Conservation (phyloP, 1,140 invertebrate genomes). For the Lasioglossum albipes region DNA sequence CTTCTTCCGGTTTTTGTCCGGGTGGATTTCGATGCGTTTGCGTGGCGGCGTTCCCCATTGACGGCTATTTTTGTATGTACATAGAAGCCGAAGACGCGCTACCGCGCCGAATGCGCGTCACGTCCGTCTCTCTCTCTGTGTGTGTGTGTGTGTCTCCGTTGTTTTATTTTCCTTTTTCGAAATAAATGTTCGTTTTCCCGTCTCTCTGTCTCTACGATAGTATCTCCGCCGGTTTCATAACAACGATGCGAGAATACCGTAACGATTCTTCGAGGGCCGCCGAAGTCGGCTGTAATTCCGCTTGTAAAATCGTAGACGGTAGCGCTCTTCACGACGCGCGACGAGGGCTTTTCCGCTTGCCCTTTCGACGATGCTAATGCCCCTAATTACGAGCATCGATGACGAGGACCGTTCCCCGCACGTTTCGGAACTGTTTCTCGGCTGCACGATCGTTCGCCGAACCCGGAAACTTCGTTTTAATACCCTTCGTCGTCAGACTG, state of each 20-base stretch:
- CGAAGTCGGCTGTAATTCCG: constrained; percentile 11
- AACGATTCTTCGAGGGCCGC: constrained; percentile 21
- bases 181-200: constrained; percentile 43
- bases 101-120: constrained; percentile 67
- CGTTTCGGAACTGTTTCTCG: constrained; percentile 7
- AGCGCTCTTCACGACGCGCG: not conserved
- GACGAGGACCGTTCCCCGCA: not conserved
- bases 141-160: constrained; percentile 17
- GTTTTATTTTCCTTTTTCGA: constrained; percentile 14
- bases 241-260: constrained; percentile 44
- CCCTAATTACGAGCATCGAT: constrained; percentile 4
- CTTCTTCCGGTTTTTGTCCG: constrained; percentile 19
- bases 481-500: too few species aligned
- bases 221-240: constrained; percentile 64
- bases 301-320: constrained; percentile 17
- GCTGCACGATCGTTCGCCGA: not conserved
- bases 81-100: constrained; percentile 55
- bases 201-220: constrained; percentile 55
- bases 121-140: constrained; percentile 42
- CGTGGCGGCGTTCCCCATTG: constrained; percentile 44
- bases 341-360: constrained; percentile 17
- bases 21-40: constrained; percentile 53
- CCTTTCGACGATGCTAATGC: constrained; percentile 35
- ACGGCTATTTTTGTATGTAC: constrained; percentile 66
- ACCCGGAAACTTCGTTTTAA: not conserved